Conservation (phyloP, 2,113 vertebrate genomes). For the Psittacara wagleri region DNA sequence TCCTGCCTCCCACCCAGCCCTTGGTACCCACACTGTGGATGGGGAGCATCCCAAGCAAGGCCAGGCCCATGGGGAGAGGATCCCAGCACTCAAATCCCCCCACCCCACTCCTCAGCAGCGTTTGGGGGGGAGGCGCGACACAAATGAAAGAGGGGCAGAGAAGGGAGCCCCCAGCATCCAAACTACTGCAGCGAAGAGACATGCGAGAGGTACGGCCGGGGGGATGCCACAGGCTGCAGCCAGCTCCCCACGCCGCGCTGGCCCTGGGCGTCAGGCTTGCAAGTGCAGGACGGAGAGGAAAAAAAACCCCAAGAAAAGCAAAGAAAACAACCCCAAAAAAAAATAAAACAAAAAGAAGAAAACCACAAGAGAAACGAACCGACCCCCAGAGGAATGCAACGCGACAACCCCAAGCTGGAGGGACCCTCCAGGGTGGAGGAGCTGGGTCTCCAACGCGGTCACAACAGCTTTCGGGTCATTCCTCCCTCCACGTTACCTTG, state of each 20-base stretch:
- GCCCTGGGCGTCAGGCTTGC: not conserved
- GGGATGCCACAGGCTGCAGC: not conserved
- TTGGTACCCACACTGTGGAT: not conserved
- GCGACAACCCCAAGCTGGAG: slow-evolving; percentile 50
- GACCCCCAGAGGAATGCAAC: slow-evolving; percentile 65
- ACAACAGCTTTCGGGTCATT: slow-evolving; percentile 40
- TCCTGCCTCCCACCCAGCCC: not conserved
- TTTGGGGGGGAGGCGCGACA: not conserved
- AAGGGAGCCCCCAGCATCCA: not conserved
- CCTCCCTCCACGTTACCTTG: slow-evolving; percentile 42
- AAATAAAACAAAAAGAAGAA: not conserved
- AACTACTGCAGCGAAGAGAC: not conserved
- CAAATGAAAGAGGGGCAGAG: not conserved
- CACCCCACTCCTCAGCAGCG: accelerated
- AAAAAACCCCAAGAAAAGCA: not conserved
- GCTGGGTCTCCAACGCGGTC: not conserved
- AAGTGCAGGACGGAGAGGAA: slow-evolving; percentile 9
- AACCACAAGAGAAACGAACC: slow-evolving; percentile 16
- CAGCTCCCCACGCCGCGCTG: not conserved
- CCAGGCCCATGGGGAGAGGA: not conserved
- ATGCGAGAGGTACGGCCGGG: not conserved
- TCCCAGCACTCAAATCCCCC: not conserved
- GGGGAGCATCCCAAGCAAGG: not conserved
- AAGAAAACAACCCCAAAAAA: not conserved
- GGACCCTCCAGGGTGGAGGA: slow-evolving; percentile 38